These are phyloP conservation scores for Drosophila nebulosa DNA, from an alignment of 1,140 invertebrate genomes.

Conservation along the genomic window DNA sequence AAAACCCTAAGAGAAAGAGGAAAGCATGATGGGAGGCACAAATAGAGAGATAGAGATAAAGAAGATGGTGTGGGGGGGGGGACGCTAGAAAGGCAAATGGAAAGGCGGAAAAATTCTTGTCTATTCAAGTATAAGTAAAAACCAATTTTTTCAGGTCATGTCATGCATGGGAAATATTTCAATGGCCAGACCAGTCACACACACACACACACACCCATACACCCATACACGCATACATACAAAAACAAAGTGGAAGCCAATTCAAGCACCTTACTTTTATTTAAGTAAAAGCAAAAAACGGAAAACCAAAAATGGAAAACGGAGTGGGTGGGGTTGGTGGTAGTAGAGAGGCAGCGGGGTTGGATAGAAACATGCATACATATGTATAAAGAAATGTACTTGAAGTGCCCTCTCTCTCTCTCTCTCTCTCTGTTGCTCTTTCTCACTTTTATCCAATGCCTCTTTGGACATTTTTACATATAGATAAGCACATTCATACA, in stretches of 20 bases:
- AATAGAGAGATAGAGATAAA: not conserved
- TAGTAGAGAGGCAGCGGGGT: not conserved
- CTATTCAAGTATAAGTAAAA: conserved; percentile 66
- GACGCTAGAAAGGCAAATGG: not conserved
- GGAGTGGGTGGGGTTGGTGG: not conserved
- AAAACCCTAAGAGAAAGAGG: not conserved
- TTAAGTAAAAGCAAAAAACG: conserved; percentile 35
- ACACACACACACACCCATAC: not conserved
- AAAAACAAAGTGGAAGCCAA: conserved; percentile 57
- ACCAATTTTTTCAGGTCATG: conserved; percentile 56
- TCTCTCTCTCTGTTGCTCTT: not conserved
- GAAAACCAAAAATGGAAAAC: not conserved
- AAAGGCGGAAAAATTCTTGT: conserved; percentile 39
- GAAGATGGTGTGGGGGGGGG: not conserved
- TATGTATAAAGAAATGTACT: conserved; percentile 14
- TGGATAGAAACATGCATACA: not conserved
- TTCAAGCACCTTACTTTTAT: conserved; percentile 71
- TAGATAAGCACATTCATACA: conserved; percentile 5
- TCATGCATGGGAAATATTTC: conserved; percentile 45
- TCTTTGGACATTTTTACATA: not conserved
- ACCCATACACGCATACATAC: conserved; percentile 5
- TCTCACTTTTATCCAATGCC: not conserved
- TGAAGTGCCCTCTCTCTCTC: conserved; percentile 7
- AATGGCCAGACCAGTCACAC: conserved; percentile 3
- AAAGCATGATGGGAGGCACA: not conserved